These are phyloP conservation scores for Lateolabrax maculatus DNA, from an alignment of 2,797 vertebrate species.

Conservation along the genomic window DNA sequence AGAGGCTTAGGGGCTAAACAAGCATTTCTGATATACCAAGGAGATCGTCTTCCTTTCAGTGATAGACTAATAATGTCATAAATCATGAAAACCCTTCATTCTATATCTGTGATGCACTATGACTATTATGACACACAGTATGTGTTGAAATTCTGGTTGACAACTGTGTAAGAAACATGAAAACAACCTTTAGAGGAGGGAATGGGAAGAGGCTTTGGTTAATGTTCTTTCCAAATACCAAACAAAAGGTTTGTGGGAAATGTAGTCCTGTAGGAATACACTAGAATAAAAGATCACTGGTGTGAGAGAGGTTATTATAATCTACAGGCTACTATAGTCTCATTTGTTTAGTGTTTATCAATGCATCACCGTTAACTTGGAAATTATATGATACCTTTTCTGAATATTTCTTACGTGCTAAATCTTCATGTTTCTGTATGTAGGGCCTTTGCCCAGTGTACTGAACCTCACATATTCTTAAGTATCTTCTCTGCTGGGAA, in stretches of 20 bases:
- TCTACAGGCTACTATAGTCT: not conserved
- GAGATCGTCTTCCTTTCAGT: too few relatives aligned
- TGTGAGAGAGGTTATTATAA: not conserved
- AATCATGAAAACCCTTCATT: not conserved
- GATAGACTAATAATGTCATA: not conserved
- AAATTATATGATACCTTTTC: not conserved
- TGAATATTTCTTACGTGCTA: not conserved
- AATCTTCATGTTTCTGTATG: not conserved
- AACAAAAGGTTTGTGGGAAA: not conserved
- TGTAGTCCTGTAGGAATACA: not conserved
- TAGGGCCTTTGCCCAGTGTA: not conserved
- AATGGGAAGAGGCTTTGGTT: not conserved
- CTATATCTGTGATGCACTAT: not conserved
- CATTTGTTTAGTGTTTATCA: not conserved
- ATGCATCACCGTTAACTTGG: not conserved
- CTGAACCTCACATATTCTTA: not conserved
- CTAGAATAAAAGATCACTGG: not conserved
- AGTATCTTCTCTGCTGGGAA: slow-evolving; percentile 15
- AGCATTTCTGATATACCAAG: too few relatives aligned
- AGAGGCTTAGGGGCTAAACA: too few relatives aligned
- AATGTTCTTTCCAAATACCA: not conserved
- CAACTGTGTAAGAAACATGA: not conserved
- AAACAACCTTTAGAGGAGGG: not conserved
- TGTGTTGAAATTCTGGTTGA: not conserved
- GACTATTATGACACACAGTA: not conserved